Evolutionary conservation across 64 coral and sea anemone genomes (phyloP).

Genomic region (Catalaphyllia jardinei): DNA sequence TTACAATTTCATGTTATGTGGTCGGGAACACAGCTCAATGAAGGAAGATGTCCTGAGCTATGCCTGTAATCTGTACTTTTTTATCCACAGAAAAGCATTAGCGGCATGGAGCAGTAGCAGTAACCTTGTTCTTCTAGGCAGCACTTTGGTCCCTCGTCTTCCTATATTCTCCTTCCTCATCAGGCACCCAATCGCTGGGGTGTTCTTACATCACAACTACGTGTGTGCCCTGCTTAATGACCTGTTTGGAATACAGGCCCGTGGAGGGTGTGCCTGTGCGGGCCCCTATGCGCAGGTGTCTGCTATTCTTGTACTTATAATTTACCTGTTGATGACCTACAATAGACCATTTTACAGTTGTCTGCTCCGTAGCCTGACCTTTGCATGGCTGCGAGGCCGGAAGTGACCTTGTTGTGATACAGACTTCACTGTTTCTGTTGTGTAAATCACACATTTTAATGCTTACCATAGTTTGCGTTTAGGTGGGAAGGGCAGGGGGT

Average conservation of each 20-base stretch:
- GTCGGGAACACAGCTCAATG: too few species aligned
- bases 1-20: too few species aligned
- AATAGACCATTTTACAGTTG: too few species aligned
- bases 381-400: too few species aligned
- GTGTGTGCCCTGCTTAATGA: slow-evolving; percentile 87
- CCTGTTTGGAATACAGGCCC: slow-evolving; percentile 94
- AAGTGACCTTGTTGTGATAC: too few species aligned
- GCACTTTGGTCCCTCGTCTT: slow-evolving; percentile 51
- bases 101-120: slow-evolving; percentile 47
- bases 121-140: slow-evolving; percentile 84
- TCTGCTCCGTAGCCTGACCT: too few species aligned
- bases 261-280: slow-evolving; percentile 96
- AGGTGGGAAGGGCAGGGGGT: too few species aligned
- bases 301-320: neutral
- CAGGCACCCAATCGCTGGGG: slow-evolving; percentile 64
- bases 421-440: too few species aligned
- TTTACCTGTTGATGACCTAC: too few species aligned
- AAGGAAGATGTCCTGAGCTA: too few species aligned
- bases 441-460: too few species aligned
- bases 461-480: too few species aligned
- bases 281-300: slow-evolving; percentile 95
- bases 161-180: slow-evolving; percentile 94
- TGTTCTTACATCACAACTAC: slow-evolving; percentile 96
- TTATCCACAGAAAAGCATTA: slow-evolving; percentile 55
- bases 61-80: neutral